Evolutionary conservation across 2,797 vertebrate species (phyloP).

Genomic region (Danio choprae): DNA sequence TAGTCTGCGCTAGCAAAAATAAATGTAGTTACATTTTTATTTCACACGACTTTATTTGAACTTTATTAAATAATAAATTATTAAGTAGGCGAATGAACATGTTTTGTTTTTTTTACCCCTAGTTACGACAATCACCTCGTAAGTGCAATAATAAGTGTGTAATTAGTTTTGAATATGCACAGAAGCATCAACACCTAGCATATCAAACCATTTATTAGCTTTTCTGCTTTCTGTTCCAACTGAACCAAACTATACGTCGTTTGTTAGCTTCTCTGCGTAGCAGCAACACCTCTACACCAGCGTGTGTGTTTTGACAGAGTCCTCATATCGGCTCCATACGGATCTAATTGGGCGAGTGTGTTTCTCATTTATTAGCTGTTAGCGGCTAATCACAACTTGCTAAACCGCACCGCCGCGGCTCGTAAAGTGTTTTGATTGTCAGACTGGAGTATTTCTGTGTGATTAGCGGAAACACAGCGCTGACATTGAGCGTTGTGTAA

Average conservation of each 20-base stretch:
- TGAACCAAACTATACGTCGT: constrained; percentile 11
- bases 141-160: neutral
- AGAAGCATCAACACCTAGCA: constrained; percentile 29
- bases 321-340: constrained; percentile 4
- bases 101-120: neutral
- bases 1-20: too few species aligned
- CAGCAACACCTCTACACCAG: constrained; percentile 13
- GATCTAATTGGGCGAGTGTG: constrained; percentile 44
- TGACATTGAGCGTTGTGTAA: constrained; percentile 20
- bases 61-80: too few species aligned
- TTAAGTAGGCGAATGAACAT: too few species aligned
- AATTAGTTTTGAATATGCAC: neutral
- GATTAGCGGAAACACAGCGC: constrained; percentile 68
- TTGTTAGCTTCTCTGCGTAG: constrained; percentile 24
- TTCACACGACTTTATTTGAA: too few species aligned
- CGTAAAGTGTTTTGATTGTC: constrained; percentile 69
- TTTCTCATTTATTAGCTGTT: constrained; percentile 62
- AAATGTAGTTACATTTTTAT: too few species aligned
- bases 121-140: neutral
- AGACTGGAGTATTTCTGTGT: constrained; percentile 71
- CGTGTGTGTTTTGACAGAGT: constrained; percentile 27
- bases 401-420: constrained; percentile 49
- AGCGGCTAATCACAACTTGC: constrained; percentile 46
- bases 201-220: constrained; percentile 12
- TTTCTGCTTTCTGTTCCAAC: constrained; percentile 12